Base-by-base conservation (phyloP, 2,113 vertebrate genomes). In the Procavia capensis region DNA sequence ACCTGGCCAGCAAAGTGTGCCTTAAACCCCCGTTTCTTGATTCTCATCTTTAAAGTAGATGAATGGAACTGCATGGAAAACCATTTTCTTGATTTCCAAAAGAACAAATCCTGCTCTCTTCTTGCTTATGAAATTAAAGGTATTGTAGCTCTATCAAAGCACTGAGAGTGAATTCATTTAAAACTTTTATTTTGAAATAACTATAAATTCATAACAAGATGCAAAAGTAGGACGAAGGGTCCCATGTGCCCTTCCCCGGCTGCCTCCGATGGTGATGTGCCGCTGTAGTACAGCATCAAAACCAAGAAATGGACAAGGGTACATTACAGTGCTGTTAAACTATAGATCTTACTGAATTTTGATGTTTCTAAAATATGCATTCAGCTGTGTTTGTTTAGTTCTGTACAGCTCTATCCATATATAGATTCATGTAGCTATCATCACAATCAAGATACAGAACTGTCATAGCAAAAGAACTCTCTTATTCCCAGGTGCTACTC, bases 171-270 rank as follows among this genome's bases (percentile, higher is more conserved):
- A 87, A 78, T 86, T 70, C 29, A 79, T 45, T 64, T 68, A 75
- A 92, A 94, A 24, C 10, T 61, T 94, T 90, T 72, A 54, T 90
- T 91, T 88, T 83, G 63, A 93, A 94, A 87, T 91, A 84, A 91
- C 50, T 63, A 27, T 78, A 85, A 63, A 84, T 22, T 57, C 70
- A 86, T 36, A 95, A 84, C 59, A 95, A 76, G 2, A 83, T 88
- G 7, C 61, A 94, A 91, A 76, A 89, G 81, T n/a, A 85, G 74
- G 50, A 13, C n/a, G 25, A 34, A 9, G n/a, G 88, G 61, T 84
- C 20, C 25, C 79, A 13, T 54, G 25, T 88, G 75, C 47, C 27
- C 16, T 90, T 93, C 29, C 31, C n/a, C 45, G 81, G 20, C 25
- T 89, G 90, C 47, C 9, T 74, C 61, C 22, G 17, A 0, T 86